These are phyloP conservation scores for Eristalis arbustorum DNA, from an alignment of 2,888 invertebrate species.

Conservation along the genomic window DNA sequence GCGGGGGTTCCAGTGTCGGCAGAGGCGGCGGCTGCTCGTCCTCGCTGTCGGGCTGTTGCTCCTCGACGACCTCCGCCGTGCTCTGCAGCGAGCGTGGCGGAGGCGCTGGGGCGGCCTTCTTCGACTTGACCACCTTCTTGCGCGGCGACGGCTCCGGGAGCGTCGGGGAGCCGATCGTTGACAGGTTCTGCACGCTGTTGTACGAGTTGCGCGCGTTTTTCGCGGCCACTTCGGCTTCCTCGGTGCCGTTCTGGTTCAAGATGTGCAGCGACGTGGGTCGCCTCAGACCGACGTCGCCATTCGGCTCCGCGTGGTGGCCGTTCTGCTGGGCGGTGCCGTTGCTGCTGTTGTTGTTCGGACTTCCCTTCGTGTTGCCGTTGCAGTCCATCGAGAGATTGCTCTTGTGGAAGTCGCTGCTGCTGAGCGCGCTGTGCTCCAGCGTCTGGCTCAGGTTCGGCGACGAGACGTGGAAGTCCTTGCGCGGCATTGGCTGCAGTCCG, in stretches of 20 bases:
- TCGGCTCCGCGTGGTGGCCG: constrained; percentile 8
- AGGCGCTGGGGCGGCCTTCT: constrained; percentile 40
- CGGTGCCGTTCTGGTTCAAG: constrained; percentile 62
- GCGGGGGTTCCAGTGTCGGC: constrained; percentile 6
- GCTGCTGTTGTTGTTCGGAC: constrained; percentile 62
- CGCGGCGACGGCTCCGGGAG: constrained; percentile 78
- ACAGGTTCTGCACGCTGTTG: constrained; percentile 66
- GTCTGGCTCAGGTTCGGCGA: constrained; percentile 76
- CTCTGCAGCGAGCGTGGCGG: constrained; percentile 61
- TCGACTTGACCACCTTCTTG: constrained; percentile 74
- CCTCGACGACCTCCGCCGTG: constrained; percentile 73
- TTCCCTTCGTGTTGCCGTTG: constrained; percentile 75
- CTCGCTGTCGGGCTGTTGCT: constrained; percentile 13
- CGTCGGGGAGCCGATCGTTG: constrained; percentile 27
- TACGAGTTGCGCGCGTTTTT: constrained; percentile 72
- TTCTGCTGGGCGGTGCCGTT: constrained; percentile 33
- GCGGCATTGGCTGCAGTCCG: constrained; percentile 64
- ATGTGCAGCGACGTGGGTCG: constrained; percentile 64
- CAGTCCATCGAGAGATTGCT: constrained; percentile 74
- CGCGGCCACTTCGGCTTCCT: constrained; percentile 72
- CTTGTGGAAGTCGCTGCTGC: constrained; percentile 63
- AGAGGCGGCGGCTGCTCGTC: constrained; percentile 45
- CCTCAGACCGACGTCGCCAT: constrained; percentile 54
- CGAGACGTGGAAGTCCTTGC: constrained; percentile 78
- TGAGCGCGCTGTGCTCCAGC: constrained; percentile 47